Evolutionary conservation across 1,140 invertebrate genomes (phyloP).

Genomic region (Solen grandis): DNA sequence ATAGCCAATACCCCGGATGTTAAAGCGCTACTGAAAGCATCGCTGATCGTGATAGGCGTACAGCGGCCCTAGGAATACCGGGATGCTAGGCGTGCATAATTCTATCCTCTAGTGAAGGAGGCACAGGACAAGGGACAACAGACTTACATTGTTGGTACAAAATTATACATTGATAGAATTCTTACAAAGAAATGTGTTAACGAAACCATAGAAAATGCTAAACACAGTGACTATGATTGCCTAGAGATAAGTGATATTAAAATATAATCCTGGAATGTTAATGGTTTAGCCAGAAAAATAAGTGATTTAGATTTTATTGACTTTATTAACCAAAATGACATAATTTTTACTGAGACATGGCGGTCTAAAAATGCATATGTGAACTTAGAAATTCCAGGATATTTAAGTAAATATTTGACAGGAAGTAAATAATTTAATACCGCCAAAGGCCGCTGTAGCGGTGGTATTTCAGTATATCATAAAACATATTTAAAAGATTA

Average conservation of each 20-base stretch:
- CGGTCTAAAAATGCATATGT: background rate
- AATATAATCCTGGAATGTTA: background rate
- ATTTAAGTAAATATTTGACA: background rate
- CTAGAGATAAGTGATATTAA: background rate
- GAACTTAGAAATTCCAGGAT: background rate
- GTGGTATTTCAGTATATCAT: background rate
- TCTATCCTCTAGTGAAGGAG: background rate
- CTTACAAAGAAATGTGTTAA: background rate
- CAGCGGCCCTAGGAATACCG: background rate
- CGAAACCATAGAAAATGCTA: background rate
- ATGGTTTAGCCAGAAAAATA: background rate
- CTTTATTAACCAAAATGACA: background rate
- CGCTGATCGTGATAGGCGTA: background rate
- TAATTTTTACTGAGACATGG: background rate
- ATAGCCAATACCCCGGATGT: background rate
- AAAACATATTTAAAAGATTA: background rate
- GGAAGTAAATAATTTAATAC: background rate
- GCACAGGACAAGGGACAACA: background rate
- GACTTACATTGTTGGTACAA: background rate
- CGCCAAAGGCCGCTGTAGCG: background rate
- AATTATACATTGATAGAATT: background rate
- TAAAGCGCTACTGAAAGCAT: background rate
- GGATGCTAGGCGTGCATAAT: background rate
- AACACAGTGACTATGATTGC: background rate
- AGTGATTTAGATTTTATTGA: background rate